Percentiles rank a stretch among this genome's conserved stretches.
phyloP scores from a whole-genome alignment of 2,113 vertebrate genomes.

The Sceloporus tristichus region DNA sequence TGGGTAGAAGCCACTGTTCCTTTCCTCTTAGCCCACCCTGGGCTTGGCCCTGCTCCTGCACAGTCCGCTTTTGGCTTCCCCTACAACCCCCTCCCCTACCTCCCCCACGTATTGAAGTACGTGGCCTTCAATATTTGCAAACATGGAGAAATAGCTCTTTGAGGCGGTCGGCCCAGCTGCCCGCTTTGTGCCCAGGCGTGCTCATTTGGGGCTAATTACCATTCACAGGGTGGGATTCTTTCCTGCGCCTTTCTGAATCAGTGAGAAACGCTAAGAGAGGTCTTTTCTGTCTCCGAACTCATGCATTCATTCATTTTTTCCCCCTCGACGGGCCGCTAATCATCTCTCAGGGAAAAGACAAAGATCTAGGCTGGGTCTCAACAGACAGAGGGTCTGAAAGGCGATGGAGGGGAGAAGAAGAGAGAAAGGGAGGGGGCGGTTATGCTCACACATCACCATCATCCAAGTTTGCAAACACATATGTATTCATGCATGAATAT shows the following conservation, averaged over 20 bases:
- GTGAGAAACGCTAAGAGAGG: neutral
- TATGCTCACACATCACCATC: neutral
- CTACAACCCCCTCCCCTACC: constrained; percentile 5
- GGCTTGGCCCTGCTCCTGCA: neutral
- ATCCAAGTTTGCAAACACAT: neutral
- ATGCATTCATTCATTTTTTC: neutral
- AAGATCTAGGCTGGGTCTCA: constrained; percentile 23
- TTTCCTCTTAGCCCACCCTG: neutral
- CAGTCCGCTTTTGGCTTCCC: neutral
- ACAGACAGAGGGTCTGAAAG: constrained; percentile 15
- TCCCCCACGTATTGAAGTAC: neutral
- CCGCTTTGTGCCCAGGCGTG: constrained; percentile 54
- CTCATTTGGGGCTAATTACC: constrained; percentile 70
- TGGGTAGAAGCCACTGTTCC: neutral
- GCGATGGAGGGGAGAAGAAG: neutral
- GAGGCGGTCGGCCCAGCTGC: constrained; percentile 69
- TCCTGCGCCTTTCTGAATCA: constrained; percentile 48
- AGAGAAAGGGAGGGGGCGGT: neutral
- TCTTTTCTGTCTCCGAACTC: constrained; percentile 18
- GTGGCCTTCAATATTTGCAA: constrained; percentile 74
- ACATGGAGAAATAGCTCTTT: constrained; percentile 65
- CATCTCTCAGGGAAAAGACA: constrained; percentile 28
- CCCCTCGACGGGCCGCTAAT: neutral
- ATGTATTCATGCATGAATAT: neutral
- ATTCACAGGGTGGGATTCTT: constrained; percentile 46